Evolutionary conservation across 2,113 vertebrate genomes (phyloP).

Genomic region (Plecotus auritus): DNA sequence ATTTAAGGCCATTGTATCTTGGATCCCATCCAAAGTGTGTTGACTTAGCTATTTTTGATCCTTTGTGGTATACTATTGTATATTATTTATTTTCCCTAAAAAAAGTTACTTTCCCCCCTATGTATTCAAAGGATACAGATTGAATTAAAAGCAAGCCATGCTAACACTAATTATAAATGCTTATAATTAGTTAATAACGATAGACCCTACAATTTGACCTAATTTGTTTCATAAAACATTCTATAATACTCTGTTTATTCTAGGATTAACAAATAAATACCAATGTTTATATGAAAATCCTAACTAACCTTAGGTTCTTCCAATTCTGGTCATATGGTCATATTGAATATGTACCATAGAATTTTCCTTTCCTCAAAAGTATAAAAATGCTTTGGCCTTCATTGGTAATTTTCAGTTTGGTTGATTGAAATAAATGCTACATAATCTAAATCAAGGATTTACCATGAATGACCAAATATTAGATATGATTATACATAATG

Average conservation of each 20-base stretch:
- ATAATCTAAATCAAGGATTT: constrained; percentile 54
- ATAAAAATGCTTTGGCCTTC: neutral
- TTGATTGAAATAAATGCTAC: constrained; percentile 60
- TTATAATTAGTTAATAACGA: neutral
- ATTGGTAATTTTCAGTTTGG: neutral
- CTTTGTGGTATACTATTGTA: neutral
- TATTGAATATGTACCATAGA: neutral
- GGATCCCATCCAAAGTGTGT: neutral
- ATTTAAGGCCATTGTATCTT: neutral
- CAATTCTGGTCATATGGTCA: neutral
- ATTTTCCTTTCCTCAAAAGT: neutral
- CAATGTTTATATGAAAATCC: neutral
- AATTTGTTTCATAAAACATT: neutral
- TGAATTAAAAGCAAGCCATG: neutral
- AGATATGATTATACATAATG: neutral
- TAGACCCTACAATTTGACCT: neutral
- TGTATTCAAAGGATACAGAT: neutral
- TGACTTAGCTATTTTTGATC: neutral
- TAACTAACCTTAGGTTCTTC: neutral
- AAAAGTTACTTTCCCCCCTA: neutral
- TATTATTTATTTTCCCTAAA: neutral
- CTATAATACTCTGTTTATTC: neutral
- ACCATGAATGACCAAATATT: constrained; percentile 41
- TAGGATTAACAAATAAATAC: neutral
- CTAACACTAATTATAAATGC: neutral